Base-by-base conservation (phyloP, 1,140 invertebrate genomes). In the Macrobrachium nipponense region DNA sequence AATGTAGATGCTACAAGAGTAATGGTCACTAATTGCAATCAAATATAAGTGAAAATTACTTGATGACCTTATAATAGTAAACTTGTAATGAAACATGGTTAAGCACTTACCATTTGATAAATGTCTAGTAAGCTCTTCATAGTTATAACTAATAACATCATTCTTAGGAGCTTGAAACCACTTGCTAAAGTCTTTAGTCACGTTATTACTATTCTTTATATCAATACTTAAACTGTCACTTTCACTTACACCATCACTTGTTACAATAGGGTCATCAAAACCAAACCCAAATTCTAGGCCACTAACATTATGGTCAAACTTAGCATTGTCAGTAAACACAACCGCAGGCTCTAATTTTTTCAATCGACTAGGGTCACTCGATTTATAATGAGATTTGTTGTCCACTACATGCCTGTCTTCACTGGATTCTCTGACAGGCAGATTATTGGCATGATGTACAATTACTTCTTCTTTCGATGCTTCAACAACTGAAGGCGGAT, bases 251-350 rank as follows among this genome's bases (percentile, higher is more conserved):
- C 66, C 73, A 82, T 68, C 76, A 43, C 79, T 81, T 77, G 86
- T 82, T 62, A 78, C 86, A 18, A 83, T 80, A 59, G 81, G 66
- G 15, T 87, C 75, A 73, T 87, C 86, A 51, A 79, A 78, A 43
- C 80, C 86, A 73, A 87, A 87, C 12, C 86, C 86, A 87, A 87
- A 87, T 60, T 87, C 86, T 81, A 87, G 78, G 61, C 80, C 86
- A 73, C 66, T 72, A 36, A 82, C 76, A 70, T 44, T 87, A 36
- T 79, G 80, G 68, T 80, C 70, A 44, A 87, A 87, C 44, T 82
- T 82, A 68, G 86, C 86, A 83, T 87, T 87, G 80, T 87, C 86
- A 70, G 86, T 83, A 76, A 87, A 87, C 18, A 87, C 81, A 66
- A 87, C 86, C 23, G 86, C 86, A 61, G 86, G 80, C 64, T 87